Evolutionary conservation across 1,140 invertebrate species (phyloP).

Genomic region (Drosophila parvula): DNA sequence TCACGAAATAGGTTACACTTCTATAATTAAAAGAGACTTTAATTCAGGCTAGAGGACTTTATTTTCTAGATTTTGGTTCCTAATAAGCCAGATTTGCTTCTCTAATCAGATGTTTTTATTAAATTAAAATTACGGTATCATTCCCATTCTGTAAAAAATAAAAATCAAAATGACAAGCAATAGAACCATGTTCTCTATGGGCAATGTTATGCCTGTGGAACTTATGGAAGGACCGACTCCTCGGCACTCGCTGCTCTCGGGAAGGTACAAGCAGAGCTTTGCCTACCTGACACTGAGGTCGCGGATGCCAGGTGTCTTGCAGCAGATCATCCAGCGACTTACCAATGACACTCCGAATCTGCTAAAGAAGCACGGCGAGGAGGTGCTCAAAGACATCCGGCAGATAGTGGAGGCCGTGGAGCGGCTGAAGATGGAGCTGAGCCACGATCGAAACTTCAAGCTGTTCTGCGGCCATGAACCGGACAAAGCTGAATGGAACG

Average conservation of each 20-base stretch:
- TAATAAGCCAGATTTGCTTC: neutral
- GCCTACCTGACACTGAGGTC: constrained; percentile 55
- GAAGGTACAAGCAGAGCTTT: constrained; percentile 67
- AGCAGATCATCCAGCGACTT: constrained; percentile 38
- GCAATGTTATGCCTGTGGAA: neutral
- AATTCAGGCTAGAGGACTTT: no score
- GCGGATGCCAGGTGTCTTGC: constrained; percentile 62
- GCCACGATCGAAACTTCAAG: constrained; percentile 41
- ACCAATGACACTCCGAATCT: neutral
- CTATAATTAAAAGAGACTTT: no score
- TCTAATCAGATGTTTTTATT: neutral
- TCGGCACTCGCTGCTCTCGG: constrained; percentile 62
- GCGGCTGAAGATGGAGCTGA: constrained; percentile 37
- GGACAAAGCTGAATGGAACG: constrained; percentile 67
- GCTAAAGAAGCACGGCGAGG: constrained; percentile 14
- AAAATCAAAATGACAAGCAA: neutral
- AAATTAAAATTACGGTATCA: neutral
- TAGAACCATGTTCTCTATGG: neutral
- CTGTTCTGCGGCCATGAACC: constrained; percentile 56
- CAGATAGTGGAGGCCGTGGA: constrained; percentile 36
- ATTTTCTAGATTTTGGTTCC: no score
- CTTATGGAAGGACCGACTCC: constrained; percentile 43
- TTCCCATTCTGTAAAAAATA: neutral
- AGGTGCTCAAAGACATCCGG: constrained; percentile 36
- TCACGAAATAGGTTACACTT: neutral